Conservation (phyloP, 2,113 vertebrate genomes). For the Psettodes erumei region DNA sequence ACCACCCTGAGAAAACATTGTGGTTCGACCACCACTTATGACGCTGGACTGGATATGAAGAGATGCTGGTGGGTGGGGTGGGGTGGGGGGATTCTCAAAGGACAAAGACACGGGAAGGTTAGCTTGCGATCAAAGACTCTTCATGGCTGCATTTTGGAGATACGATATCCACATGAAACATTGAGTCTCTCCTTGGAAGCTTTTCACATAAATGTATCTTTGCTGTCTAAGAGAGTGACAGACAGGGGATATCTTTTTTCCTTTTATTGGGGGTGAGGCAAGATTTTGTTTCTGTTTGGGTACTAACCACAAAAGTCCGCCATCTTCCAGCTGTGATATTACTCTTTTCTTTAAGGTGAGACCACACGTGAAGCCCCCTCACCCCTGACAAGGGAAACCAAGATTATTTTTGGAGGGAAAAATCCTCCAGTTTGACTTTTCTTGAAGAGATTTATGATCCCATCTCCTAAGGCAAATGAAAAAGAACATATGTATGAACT, state of each 20-base stretch:
- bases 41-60: conserved; percentile 70
- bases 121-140: conserved; percentile 37
- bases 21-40: conserved; percentile 84
- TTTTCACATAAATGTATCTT: conserved; percentile 26
- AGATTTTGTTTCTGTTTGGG: conserved; percentile 50
- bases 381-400: conserved; percentile 71
- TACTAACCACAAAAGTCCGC: conserved; percentile 54
- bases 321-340: conserved; percentile 81
- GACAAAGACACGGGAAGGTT: conserved; percentile 52
- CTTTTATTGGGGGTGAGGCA: conserved; percentile 37
- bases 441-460: conserved; percentile 77
- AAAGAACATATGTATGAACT: conserved; percentile 60
- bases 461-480: conserved; percentile 66
- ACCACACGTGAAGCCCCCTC: conserved; percentile 84
- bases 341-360: conserved; percentile 75
- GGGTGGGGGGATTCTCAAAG: conserved; percentile 61
- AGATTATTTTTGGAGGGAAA: conserved; percentile 80
- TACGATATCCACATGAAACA: conserved; percentile 21
- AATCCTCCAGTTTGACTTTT: conserved; percentile 65
- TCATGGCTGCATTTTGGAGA: conserved; percentile 25
- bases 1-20: conserved; percentile 82
- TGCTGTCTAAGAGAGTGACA: neutral
- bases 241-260: conserved; percentile 28
- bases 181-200: conserved; percentile 12
- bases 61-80: conserved; percentile 42